These are phyloP conservation scores for Rousettus madagascariensis DNA, from an alignment of 2,797 vertebrate genomes.

Conservation along the genomic window DNA sequence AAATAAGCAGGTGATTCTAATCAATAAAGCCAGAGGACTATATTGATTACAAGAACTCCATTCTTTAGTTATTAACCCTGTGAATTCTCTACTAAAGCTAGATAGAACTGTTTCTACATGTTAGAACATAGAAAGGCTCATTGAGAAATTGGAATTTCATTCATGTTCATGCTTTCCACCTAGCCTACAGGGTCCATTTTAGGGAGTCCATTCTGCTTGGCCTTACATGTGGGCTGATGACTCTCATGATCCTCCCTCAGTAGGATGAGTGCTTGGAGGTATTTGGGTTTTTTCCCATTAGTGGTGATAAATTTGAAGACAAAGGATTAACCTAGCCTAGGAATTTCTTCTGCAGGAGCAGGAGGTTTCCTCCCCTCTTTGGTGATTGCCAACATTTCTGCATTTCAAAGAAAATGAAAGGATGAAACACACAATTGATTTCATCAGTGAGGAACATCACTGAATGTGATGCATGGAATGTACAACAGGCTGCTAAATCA, in stretches of 20 bases:
- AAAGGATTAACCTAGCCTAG: constrained; percentile 64
- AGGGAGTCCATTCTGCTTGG: constrained; percentile 16
- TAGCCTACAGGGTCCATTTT: constrained; percentile 19
- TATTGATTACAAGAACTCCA: constrained; percentile 90
- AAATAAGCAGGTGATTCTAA: constrained; percentile 91
- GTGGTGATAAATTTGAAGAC: constrained; percentile 38
- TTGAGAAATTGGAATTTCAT: constrained; percentile 80
- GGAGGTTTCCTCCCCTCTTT: constrained; percentile 26
- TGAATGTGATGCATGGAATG: not conserved
- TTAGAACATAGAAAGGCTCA: constrained; percentile 69
- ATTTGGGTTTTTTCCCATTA: not conserved
- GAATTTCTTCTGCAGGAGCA: constrained; percentile 66
- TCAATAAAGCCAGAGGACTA: constrained; percentile 91
- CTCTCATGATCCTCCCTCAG: not conserved
- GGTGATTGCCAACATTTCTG: constrained; percentile 13
- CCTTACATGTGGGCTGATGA: not conserved
- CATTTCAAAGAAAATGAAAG: constrained; percentile 32
- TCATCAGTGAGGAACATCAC: constrained; percentile 30
- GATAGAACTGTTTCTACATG: constrained; percentile 76
- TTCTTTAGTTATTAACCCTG: constrained; percentile 90
- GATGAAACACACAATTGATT: not conserved
- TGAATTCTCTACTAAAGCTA: constrained; percentile 85
- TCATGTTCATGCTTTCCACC: constrained; percentile 74
- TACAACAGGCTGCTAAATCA: not conserved
- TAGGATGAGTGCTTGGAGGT: not conserved